These are phyloP conservation scores for Pomatorhinus ruficollis DNA, from an alignment of 2,113 vertebrate genomes.

Conservation along the genomic window DNA sequence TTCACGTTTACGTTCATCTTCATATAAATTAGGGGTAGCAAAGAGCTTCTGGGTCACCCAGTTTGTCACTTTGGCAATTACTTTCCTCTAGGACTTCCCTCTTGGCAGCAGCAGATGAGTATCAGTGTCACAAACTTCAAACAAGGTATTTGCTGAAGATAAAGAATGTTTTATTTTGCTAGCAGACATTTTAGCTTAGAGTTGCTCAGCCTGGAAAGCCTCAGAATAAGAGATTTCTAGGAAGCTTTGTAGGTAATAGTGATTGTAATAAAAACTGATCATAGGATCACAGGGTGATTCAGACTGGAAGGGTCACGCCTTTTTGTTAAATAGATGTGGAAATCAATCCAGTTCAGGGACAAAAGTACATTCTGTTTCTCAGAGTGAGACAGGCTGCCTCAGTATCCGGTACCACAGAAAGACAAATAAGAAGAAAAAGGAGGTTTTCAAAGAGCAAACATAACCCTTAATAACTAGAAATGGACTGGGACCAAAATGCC, in stretches of 20 bases:
- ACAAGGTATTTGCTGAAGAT: not conserved
- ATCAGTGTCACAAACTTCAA: not conserved
- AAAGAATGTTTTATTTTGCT: not conserved
- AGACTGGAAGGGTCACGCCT: not conserved
- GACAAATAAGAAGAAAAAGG: not conserved
- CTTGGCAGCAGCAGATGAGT: not conserved
- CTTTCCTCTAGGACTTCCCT: not conserved
- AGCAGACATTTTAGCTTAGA: not conserved
- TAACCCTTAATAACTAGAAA: conserved; percentile 16
- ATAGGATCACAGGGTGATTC: not conserved
- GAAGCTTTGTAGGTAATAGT: not conserved
- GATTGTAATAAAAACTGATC: not conserved
- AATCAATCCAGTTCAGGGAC: not conserved
- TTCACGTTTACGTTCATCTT: not conserved
- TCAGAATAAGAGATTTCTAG: not conserved
- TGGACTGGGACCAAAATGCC: not conserved
- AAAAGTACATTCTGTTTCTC: conserved; percentile 7
- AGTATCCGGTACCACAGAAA: not conserved
- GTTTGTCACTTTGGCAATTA: not conserved
- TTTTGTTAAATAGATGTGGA: not conserved
- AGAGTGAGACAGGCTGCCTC: not conserved
- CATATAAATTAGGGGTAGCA: not conserved
- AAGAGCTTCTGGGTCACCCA: not conserved
- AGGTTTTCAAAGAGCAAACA: conserved; percentile 12
- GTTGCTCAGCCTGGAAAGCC: not conserved